phyloP scores from a whole-genome alignment of 2,888 invertebrate species.

The Glaucopsyche alexis region DNA sequence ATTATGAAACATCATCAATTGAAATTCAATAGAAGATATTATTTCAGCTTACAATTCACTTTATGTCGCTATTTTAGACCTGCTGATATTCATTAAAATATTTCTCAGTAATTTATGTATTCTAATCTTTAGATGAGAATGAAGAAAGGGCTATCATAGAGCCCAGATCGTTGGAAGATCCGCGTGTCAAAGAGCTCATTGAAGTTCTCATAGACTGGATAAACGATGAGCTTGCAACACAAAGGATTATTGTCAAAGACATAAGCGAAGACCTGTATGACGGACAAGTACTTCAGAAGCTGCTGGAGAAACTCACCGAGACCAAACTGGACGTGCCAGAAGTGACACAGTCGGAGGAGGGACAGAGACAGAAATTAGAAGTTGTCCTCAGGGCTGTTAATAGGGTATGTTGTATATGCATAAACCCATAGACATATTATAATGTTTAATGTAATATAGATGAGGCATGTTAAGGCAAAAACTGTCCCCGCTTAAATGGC shows the following conservation, averaged over 20 bases:
- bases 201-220: slow-evolving; percentile 97
- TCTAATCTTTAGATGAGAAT: slow-evolving; percentile 88
- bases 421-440: neutral
- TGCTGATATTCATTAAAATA: neutral
- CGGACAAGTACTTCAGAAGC: slow-evolving; percentile 89
- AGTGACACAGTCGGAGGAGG: slow-evolving; percentile 98
- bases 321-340: slow-evolving; percentile 97
- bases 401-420: slow-evolving; percentile 77
- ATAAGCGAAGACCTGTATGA: slow-evolving; percentile 98
- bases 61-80: too few relatives aligned
- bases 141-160: slow-evolving; percentile 98
- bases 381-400: slow-evolving; percentile 94
- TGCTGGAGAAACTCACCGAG: slow-evolving; percentile 91
- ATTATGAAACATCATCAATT: too few relatives aligned
- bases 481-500: too few relatives aligned
- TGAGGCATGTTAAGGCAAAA: too few relatives aligned
- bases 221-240: slow-evolving; percentile 97
- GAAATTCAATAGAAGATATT: too few relatives aligned
- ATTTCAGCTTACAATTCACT: too few relatives aligned
- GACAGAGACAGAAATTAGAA: slow-evolving; percentile 95
- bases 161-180: slow-evolving; percentile 91
- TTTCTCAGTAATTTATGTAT: neutral
- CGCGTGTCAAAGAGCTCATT: slow-evolving; percentile 90
- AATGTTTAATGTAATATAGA: too few relatives aligned
- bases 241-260: slow-evolving; percentile 97